Evolutionary conservation across 2,797 vertebrate genomes (phyloP), one percentile per base, ranked within the genome.

Genomic region (Adrianichthys oophorus): DNA sequence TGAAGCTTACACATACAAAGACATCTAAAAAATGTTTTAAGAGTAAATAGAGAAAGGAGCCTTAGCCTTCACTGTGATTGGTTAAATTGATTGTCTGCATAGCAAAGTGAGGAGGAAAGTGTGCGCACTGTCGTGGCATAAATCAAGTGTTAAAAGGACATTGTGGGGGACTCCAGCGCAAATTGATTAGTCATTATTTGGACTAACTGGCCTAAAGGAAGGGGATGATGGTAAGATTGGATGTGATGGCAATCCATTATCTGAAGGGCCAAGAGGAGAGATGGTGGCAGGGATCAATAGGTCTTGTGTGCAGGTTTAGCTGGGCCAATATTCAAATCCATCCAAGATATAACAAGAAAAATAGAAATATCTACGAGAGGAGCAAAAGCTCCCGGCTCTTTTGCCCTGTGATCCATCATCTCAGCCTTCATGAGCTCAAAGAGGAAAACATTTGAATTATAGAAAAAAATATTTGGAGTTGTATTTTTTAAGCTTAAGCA

Each of bases 151-250:
- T 94, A 92, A 93, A 92, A 94, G 93, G 91, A 93, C 92, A 87
- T 91, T 92, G 87, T 84, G 78, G 56, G 91, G 91, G 92, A 90
- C 91, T 90, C 88, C 90, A 89, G 90, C 78, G 91, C 87, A 88
- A 93, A 96, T 95, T 93, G 95, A 95, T 95, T 95, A 93, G 94
- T 92, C 94, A 94, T 95, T 94, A 95, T 95, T 95, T 93, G 92
- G 78, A 89, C 91, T 94, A 95, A 95, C 91, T 41, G 92, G 92
- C 90, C 91, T 80, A 62, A 87, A 88, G 88, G 89, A 87, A 59
- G 16, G 5, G 3, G 41, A 61, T 14, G 26, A 54, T 56, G 41
- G 32, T 7, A 1, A 23, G 0, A 6, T 58, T 23, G 53, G 59
- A 54, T 48, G 65, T 58, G 73, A 64, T 66, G 69, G 72, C 37